A percentile compares a stretch with the other conserved stretches of the same genome.
Evolutionary conservation across 2,113 vertebrate genomes (phyloP).

Genomic region (Zingel zingel): DNA sequence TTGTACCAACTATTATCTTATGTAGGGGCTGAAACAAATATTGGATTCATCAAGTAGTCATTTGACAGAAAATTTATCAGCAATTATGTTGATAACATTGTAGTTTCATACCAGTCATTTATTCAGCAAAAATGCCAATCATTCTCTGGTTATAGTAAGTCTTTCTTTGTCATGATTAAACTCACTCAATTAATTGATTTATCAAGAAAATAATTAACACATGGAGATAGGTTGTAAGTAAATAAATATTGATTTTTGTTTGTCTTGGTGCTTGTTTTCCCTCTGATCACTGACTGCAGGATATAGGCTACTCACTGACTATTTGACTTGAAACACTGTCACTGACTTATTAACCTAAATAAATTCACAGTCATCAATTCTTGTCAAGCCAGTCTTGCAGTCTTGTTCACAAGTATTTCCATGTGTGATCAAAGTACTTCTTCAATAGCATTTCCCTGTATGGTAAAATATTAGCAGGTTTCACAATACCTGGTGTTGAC

Average conservation of each 20-base stretch:
- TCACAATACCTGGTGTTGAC: conserved; percentile 3
- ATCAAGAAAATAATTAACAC: background rate
- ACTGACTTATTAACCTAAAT: conserved; percentile 32
- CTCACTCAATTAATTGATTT: background rate
- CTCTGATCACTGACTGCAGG: background rate
- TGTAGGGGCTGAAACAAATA: background rate
- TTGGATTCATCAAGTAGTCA: background rate
- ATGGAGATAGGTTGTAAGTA: background rate
- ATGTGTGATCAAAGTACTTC: conserved; percentile 31
- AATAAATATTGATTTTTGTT: background rate
- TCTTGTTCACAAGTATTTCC: background rate
- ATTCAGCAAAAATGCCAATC: background rate
- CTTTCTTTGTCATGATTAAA: background rate
- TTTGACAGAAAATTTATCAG: no score
- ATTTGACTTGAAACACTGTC: background rate
- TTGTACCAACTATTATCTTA: background rate
- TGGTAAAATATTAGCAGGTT: conserved; percentile 45
- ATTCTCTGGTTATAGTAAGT: background rate
- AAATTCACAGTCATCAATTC: background rate
- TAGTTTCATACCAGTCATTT: no score
- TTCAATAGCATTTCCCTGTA: conserved; percentile 5
- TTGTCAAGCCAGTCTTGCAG: background rate
- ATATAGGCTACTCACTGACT: background rate
- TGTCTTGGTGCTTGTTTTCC: background rate
- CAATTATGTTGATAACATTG: no score